phyloP scores from a whole-genome alignment of 2,888 invertebrate species.

The Lasioglossum pauxillum region DNA sequence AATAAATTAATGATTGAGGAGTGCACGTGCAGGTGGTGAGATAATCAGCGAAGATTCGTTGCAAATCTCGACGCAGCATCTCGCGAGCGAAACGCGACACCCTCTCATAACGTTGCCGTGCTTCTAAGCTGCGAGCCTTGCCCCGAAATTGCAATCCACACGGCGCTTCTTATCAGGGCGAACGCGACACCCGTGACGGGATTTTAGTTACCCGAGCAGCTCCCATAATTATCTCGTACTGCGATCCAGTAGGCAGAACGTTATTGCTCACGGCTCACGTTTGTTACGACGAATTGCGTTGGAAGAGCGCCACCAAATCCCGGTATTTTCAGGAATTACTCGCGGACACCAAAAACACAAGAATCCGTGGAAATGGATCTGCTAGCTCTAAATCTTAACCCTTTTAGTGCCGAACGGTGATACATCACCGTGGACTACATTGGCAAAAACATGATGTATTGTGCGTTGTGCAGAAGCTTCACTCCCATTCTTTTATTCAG shows the following conservation, averaged over 20 bases:
- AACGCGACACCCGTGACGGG: not conserved
- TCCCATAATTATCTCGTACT: not conserved
- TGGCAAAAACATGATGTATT: not conserved
- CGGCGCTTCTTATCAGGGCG: not conserved
- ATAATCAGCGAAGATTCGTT: not conserved
- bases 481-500: too few relatives aligned
- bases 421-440: not conserved
- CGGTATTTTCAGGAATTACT: not conserved
- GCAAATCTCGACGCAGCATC: not conserved
- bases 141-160: conserved; percentile 1
- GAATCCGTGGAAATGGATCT: too few relatives aligned
- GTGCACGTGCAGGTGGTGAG: not conserved
- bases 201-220: not conserved
- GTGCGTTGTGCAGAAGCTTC: not conserved
- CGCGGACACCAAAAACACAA: not conserved
- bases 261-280: not conserved
- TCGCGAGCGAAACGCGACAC: not conserved
- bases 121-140: not conserved
- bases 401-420: not conserved
- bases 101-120: not conserved
- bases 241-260: not conserved
- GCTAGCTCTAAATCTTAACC: not conserved
- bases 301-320: not conserved
- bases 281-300: not conserved
- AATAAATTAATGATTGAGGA: not conserved